Conservation (phyloP, 2,113 vertebrate genomes). For the Pseudopipra pipra region DNA sequence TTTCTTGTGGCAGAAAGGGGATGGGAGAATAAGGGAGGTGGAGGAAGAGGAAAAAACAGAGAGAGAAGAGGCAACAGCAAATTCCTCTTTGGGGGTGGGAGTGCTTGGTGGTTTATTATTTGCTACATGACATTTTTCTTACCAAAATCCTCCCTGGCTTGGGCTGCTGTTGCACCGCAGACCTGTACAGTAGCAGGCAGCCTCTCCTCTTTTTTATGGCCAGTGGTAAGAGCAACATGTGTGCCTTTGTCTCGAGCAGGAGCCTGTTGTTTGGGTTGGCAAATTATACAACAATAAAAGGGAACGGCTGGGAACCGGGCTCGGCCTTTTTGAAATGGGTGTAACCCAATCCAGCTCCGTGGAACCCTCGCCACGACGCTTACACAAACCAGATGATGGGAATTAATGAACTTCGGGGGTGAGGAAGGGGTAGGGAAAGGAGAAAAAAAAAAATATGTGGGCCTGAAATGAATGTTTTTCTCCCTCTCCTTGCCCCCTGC, state of each 20-base stretch:
- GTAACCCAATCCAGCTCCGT: neutral
- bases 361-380: neutral
- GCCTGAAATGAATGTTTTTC: neutral
- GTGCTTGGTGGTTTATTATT: neutral
- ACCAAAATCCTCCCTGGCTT: neutral
- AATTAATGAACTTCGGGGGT: conserved; percentile 21
- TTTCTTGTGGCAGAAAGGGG: neutral
- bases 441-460: neutral
- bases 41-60: neutral
- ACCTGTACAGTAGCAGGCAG: neutral
- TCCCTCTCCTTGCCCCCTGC: neutral
- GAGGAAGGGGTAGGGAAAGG: neutral
- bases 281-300: conserved; percentile 49
- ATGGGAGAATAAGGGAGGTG: neutral
- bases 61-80: neutral
- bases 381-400: conserved; percentile 56
- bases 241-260: neutral
- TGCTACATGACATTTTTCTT: neutral
- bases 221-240: neutral
- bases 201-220: neutral
- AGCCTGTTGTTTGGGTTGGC: conserved; percentile 40
- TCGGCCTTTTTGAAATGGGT: conserved; percentile 19
- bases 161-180: neutral
- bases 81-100: neutral
- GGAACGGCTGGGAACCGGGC: conserved; percentile 15